These are phyloP conservation scores for Strongylocentrotus purpuratus DNA, from an alignment of 35 echinoderm and acorn worm genomes.

Conservation along the genomic window DNA sequence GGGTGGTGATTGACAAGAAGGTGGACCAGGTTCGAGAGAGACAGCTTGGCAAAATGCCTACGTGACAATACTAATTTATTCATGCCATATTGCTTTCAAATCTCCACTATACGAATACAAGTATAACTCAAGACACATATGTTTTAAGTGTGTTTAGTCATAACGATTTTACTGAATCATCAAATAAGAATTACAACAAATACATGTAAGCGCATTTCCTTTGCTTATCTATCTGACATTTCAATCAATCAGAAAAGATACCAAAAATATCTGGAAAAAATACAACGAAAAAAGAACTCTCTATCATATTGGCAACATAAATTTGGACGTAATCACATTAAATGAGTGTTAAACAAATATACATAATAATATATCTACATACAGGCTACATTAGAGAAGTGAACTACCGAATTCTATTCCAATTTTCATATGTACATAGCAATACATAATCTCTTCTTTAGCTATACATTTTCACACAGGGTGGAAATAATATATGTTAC, in stretches of 20 bases:
- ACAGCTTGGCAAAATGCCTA: no score
- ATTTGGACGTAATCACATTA: not conserved
- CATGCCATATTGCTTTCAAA: no score
- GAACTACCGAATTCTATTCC: not conserved
- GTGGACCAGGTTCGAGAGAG: no score
- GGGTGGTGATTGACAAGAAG: no score
- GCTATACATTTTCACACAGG: not conserved
- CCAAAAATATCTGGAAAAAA: not conserved
- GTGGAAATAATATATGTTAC: constrained; percentile 6
- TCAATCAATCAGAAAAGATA: not conserved
- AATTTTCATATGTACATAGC: constrained; percentile 8
- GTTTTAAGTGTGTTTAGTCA: not conserved
- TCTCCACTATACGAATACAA: no score
- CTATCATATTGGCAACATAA: not conserved
- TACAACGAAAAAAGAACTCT: not conserved
- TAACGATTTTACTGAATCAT: not conserved
- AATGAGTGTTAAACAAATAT: not conserved
- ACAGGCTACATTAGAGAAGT: not conserved
- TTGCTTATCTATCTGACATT: not conserved
- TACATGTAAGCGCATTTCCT: not conserved
- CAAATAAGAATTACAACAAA: not conserved
- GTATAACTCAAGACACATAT: not conserved
- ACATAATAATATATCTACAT: not conserved
- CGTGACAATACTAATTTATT: no score
- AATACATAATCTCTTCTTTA: constrained; percentile 11